Evolutionary conservation across 2,113 vertebrate genomes (phyloP), one percentile per base, ranked within the genome.

Genomic region (Hucho hucho): DNA sequence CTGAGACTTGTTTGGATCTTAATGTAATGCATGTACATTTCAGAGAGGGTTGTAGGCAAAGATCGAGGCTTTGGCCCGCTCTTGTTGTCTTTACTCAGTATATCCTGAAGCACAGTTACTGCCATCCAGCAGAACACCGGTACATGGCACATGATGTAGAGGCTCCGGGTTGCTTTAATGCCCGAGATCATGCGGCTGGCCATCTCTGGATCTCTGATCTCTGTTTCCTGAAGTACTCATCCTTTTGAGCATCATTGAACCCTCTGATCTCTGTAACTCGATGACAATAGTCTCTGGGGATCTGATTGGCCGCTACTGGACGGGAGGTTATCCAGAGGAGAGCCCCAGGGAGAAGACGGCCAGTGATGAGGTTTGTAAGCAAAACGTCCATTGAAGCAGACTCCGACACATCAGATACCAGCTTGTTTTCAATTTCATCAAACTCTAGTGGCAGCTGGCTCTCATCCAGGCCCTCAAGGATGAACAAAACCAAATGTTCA

Each of bases 121-220:
- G 73, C 43, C 78, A 75, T 79, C 59, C 61, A 79, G 29, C n/a
- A 61, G 58, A 79, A 75, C 59, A 79, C 63, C 29, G 73, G 74
- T 64, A 43, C 37, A 71, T 24, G 74, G 28, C 73, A 79, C 32
- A 73, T 73, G 20, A 73, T 73, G 14, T 64, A 63, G 4, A 73
- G 71, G 71, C 58, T 64, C 37, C 16, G 58, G 3, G 26, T n/a
- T 3, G 14, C 1, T 46, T 73, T 73, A 4, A 73, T 49, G 37
- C 22, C 2, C 4, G n/a, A 4, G 28, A 66, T 66, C 12, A 66
- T 29, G 3, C 6, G 4, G 11, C 26, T 18, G 25, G 64, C 16
- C 28, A 32, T 66, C 26, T 32, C 26, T 14, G 25, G 14, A 29
- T 66, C 64, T 29, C 28, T 66, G 28, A 66, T n/a, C n/a, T 29